Evolutionary conservation across 1,140 invertebrate genomes (phyloP).

Genomic region (Schlechtendalia chinensis): DNA sequence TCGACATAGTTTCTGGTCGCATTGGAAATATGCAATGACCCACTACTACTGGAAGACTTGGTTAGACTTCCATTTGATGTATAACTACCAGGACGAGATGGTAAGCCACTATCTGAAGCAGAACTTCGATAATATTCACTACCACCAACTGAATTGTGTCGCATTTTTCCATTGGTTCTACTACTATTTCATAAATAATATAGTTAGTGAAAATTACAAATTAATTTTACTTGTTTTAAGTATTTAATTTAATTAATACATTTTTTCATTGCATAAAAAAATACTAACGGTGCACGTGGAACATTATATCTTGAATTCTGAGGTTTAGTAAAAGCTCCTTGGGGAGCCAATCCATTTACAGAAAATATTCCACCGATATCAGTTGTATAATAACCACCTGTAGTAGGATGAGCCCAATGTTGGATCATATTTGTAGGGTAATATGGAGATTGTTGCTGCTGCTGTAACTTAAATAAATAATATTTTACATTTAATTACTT

Average conservation of each 20-base stretch:
- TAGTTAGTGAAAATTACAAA: not conserved
- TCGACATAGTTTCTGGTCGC: constrained; percentile 38
- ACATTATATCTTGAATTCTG: constrained; percentile 51
- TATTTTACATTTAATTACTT: constrained; percentile 26
- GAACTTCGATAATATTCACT: constrained; percentile 50
- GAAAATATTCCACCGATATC: constrained; percentile 71
- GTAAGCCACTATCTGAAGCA: constrained; percentile 51
- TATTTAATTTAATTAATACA: too few relatives aligned
- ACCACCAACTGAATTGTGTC: constrained; percentile 42
- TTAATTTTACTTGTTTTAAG: too few relatives aligned
- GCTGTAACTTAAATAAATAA: constrained; percentile 52
- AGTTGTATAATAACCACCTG: constrained; percentile 63
- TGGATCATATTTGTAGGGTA: constrained; percentile 61
- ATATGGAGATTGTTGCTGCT: constrained; percentile 61
- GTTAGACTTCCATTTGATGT: constrained; percentile 48
- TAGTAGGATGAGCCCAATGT: constrained; percentile 61
- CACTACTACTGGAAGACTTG: constrained; percentile 47
- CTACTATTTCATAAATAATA: not conserved
- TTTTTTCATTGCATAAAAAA: not conserved
- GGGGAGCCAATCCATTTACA: constrained; percentile 72
- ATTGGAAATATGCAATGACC: constrained; percentile 46
- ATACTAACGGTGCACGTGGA: constrained; percentile 27
- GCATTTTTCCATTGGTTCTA: constrained; percentile 39
- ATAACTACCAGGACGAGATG: constrained; percentile 50
- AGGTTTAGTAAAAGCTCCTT: constrained; percentile 60